Evolutionary conservation across 2,797 vertebrate species (phyloP), one percentile per base, ranked within the genome.

Genomic region (Percopsis omiscomaycus): DNA sequence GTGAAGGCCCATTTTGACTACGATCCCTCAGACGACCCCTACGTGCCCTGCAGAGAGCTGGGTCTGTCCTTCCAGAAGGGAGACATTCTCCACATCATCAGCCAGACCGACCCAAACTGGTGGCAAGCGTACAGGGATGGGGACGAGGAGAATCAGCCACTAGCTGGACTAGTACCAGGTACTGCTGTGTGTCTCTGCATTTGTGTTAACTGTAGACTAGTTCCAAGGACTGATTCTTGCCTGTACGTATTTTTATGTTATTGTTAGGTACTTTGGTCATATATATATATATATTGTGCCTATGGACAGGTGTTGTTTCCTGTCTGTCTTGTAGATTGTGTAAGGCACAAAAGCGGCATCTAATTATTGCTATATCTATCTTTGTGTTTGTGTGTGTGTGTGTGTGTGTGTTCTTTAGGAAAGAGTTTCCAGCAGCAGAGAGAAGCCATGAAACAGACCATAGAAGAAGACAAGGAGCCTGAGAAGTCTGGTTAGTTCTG

Each of bases 91-190:
- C 97, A 99, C 80, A 94, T 99, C 15, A 98, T 98, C 81, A 98
- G 97, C 83, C 96, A 99, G 84, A 94, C 96, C n/a, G 97, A 99
- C 84, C 96, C 97, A 66, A 98, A 97, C 84, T 99, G 97, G 97
- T 99, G 97, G 97, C 97, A 99, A 79, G 97, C 97, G n/a, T 99
- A 98, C 88, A 88, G 97, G 82, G 97, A 99, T 9, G 97, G 97
- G 4, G 97, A 99, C 42, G 97, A 99, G 89, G 96, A 98, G 55
- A 98, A 98, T 78, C 97, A 99, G 68, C 97, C 96, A 0, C 81
- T 99, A 9, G 97, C 97, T 30, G 97, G 97, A 54, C 94, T 99
- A 10, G 93, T 99, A 59, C 97, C 97, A 90, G 97, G 97, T 98
- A 92, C 77, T 6, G 2, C 16, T 12, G 0, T 16, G 12, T 48